These are phyloP conservation scores for Trichogramma pretiosum DNA, from an alignment of 1,140 invertebrate species.

Conservation along the genomic window DNA sequence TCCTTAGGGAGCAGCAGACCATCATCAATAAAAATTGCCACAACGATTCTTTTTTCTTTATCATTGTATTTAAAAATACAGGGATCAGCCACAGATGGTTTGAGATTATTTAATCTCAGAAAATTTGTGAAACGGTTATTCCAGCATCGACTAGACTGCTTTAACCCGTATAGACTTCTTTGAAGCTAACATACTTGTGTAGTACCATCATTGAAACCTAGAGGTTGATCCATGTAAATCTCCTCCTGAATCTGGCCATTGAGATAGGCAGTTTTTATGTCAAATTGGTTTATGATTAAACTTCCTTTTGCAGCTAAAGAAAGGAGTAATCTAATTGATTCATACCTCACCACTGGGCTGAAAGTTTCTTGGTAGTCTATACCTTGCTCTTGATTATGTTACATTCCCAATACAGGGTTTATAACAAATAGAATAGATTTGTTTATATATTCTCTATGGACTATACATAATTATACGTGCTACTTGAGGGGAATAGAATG, in stretches of 20 bases:
- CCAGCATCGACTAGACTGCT: slow-evolving; percentile 35
- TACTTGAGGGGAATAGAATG: too few species aligned
- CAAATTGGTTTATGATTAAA: slow-evolving; percentile 22
- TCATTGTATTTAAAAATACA: slow-evolving; percentile 11
- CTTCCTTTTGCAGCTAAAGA: slow-evolving; percentile 21
- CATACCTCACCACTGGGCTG: slow-evolving; percentile 23
- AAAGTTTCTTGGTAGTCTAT: slow-evolving; percentile 31
- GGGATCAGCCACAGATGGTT: slow-evolving; percentile 12
- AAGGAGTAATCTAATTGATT: slow-evolving; percentile 28
- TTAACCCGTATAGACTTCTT: slow-evolving; percentile 36
- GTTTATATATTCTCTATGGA: too few species aligned
- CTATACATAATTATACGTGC: too few species aligned
- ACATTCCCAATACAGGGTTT: too few species aligned
- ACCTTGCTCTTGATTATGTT: slow-evolving; percentile 22
- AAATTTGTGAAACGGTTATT: slow-evolving; percentile 21
- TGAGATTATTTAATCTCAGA: slow-evolving; percentile 10
- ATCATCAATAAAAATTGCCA: slow-evolving; percentile 19
- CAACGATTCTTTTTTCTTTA: slow-evolving; percentile 7
- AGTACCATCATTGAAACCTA: slow-evolving; percentile 20
- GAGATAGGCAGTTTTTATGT: slow-evolving; percentile 25
- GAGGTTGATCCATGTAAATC: slow-evolving; percentile 1
- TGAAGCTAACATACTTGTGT: slow-evolving; percentile 28
- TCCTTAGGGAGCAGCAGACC: slow-evolving; percentile 15
- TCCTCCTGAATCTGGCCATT: slow-evolving; percentile 1
- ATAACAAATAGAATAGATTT: too few species aligned